phyloP scores from a whole-genome alignment of 37 sponge, comb jelly and placozoan genomes.

The Geodia barretti region DNA sequence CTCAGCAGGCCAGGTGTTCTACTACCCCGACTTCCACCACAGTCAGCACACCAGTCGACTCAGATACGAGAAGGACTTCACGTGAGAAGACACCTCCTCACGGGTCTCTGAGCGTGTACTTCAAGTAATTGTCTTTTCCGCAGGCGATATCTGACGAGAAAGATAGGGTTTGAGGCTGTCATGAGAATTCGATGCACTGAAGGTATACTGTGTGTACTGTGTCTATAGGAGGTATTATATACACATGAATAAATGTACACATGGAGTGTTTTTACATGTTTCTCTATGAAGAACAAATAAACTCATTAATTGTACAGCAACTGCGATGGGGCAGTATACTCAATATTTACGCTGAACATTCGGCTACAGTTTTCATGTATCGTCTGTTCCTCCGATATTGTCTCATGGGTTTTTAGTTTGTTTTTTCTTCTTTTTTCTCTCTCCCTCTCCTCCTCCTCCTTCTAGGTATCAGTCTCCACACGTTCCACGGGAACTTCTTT shows the following conservation, averaged over 20 bases:
- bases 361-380: no score
- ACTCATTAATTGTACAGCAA: no score
- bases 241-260: background rate
- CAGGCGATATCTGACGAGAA: conserved; percentile 86
- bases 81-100: no score
- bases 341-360: no score
- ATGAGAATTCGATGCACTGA: conserved; percentile 95
- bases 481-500: conserved; percentile 98
- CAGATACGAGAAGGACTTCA: conserved; percentile 72
- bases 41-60: conserved; percentile 26
- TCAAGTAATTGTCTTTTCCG: no score
- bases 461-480: conserved; percentile 86
- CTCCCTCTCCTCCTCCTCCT: conserved; percentile 5
- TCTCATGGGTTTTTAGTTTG: no score
- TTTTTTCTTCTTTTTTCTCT: background rate
- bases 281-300: no score
- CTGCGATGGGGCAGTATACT: no score
- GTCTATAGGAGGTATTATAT: no score
- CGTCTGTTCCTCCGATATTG: no score
- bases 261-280: background rate
- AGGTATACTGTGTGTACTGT: no score
- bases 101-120: no score
- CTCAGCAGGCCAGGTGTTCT: conserved; percentile 91
- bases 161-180: conserved; percentile 97
- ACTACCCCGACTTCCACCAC: conserved; percentile 84